A percentile compares a stretch with the other conserved stretches of the same genome.
phyloP scores from a whole-genome alignment of 2,888 invertebrate genomes.

The Acholoe squamosa region DNA sequence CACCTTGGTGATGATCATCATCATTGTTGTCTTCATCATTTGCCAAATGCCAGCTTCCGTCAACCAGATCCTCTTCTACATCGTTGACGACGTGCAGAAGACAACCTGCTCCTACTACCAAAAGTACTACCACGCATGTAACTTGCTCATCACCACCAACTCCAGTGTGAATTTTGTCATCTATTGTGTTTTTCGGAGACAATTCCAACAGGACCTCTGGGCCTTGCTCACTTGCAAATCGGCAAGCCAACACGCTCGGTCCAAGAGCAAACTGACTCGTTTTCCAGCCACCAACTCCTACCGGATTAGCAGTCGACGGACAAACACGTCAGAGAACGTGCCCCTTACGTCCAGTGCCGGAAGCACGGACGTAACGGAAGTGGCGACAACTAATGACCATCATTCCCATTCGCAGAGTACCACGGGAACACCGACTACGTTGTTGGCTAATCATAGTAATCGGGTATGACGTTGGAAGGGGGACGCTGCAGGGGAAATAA shows the following conservation, averaged over 20 bases:
- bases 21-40: conserved; percentile 71
- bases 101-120: conserved; percentile 66
- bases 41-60: conserved; percentile 72
- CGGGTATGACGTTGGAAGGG: conserved; percentile 8
- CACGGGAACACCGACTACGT: not conserved
- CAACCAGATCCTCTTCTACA: conserved; percentile 70
- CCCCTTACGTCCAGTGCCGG: conserved; percentile 41
- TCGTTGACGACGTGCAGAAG: conserved; percentile 65
- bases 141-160: conserved; percentile 70
- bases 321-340: conserved; percentile 35
- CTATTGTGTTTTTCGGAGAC: conserved; percentile 71
- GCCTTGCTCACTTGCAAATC: conserved; percentile 65
- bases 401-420: not conserved
- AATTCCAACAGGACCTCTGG: conserved; percentile 70
- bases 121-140: conserved; percentile 69
- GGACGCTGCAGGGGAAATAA: not conserved
- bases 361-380: conserved; percentile 53
- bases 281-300: conserved; percentile 48
- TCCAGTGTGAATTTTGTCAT: conserved; percentile 71
- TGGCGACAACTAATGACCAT: not conserved
- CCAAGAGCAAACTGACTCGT: conserved; percentile 33
- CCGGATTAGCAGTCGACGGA: conserved; percentile 57
- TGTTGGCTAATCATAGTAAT: conserved; percentile 32
- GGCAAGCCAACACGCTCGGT: not conserved
- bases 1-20: conserved; percentile 71